These are phyloP conservation scores for Cephus runcator DNA, from an alignment of 2,888 invertebrate species.

Conservation along the genomic window DNA sequence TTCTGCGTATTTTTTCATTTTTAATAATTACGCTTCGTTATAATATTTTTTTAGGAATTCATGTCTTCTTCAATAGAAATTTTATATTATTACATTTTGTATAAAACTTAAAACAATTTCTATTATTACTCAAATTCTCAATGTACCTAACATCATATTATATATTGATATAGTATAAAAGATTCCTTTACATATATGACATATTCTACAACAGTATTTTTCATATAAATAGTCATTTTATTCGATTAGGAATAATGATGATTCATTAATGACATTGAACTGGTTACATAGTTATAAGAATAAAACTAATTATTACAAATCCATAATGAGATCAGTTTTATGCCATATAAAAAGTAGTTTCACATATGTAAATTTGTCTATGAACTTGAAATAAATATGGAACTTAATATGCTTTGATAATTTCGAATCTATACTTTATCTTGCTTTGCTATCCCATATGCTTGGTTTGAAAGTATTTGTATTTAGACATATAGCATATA, in stretches of 20 bases:
- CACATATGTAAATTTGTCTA: not conserved
- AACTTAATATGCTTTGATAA: not conserved
- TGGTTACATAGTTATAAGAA: not conserved
- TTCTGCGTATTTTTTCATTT: constrained; percentile 4
- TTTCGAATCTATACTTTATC: not conserved
- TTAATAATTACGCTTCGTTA: no score
- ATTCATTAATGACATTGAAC: no score
- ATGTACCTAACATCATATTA: no score
- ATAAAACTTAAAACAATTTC: not conserved
- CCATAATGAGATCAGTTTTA: not conserved
- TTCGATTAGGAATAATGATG: not conserved
- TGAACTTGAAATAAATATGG: not conserved
- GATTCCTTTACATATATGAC: no score
- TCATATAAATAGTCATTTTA: not conserved
- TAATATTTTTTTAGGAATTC: no score
- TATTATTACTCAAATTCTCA: no score
- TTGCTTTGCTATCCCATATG: not conserved
- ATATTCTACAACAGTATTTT: no score
- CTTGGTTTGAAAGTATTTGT: not conserved
- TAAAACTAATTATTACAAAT: not conserved
- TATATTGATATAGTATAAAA: no score
- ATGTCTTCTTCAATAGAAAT: no score
- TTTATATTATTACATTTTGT: not conserved
- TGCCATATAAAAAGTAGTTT: not conserved
- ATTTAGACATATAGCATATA: not conserved